phyloP scores from a whole-genome alignment of 2,888 invertebrate species.

The Drymonia ruficornis region DNA sequence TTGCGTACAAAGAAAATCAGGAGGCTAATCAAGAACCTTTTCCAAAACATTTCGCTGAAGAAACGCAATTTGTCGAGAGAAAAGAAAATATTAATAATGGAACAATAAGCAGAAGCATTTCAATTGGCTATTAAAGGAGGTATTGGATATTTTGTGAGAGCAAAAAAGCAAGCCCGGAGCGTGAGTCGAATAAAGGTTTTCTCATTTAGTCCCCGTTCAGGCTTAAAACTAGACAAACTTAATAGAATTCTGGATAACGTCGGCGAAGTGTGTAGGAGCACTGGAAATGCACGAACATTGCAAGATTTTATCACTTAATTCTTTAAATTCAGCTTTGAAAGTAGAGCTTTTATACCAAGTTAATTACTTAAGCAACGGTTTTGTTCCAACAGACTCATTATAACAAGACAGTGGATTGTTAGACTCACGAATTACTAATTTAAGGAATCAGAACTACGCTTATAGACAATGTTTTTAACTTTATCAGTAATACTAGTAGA shows the following conservation, averaged over 20 bases:
- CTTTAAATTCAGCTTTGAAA: not conserved
- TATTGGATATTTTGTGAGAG: conserved; percentile 24
- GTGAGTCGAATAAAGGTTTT: conserved; percentile 19
- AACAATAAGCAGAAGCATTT: conserved; percentile 35
- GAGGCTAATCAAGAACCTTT: conserved; percentile 53
- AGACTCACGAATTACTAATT: not conserved
- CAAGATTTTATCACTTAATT: not conserved
- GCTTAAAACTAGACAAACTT: conserved; percentile 1
- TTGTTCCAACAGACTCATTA: not conserved
- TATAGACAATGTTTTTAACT: no score
- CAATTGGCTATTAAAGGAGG: conserved; percentile 33
- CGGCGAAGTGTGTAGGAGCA: not conserved
- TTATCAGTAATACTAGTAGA: no score
- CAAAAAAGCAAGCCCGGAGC: conserved; percentile 14
- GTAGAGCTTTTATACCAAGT: not conserved
- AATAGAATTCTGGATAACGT: not conserved
- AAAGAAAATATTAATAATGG: conserved; percentile 47
- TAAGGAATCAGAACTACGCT: no score
- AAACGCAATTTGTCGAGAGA: conserved; percentile 40
- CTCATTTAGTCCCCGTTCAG: conserved; percentile 10
- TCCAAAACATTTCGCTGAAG: conserved; percentile 47
- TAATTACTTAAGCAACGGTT: no score
- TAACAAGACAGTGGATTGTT: not conserved
- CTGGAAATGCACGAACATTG: not conserved
- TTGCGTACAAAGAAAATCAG: conserved; percentile 48